phyloP scores from a whole-genome alignment of 2,113 vertebrate species.

The Hyaena hyaena region DNA sequence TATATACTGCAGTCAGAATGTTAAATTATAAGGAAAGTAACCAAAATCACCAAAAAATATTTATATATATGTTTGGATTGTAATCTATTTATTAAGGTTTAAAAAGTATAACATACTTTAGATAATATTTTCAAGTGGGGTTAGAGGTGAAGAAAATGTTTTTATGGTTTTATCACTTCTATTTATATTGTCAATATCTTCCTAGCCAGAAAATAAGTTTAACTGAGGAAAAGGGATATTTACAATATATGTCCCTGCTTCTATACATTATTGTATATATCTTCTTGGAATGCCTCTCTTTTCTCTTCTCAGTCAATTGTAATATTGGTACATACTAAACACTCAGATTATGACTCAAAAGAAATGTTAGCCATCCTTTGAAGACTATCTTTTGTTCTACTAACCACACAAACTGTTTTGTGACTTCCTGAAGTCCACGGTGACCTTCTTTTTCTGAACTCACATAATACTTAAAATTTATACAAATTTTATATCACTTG shows the following conservation, averaged over 20 bases:
- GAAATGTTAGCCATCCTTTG: background rate
- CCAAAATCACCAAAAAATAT: background rate
- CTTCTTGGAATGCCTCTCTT: background rate
- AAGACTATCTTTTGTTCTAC: background rate
- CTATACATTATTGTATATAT: background rate
- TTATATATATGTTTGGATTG: background rate
- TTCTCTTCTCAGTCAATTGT: background rate
- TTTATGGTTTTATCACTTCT: background rate
- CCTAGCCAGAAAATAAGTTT: background rate
- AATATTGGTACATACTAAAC: background rate
- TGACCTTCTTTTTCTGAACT: background rate
- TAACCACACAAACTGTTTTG: background rate
- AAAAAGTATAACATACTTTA: background rate
- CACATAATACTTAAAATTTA: background rate
- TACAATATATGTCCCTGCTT: background rate
- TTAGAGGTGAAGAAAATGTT: background rate
- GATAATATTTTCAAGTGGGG: conserved; percentile 32
- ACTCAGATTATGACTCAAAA: background rate
- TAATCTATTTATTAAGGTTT: background rate
- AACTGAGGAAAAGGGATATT: background rate
- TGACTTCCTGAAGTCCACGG: background rate
- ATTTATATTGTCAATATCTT: background rate
- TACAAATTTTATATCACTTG: background rate
- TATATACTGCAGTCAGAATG: background rate
- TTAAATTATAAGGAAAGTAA: background rate